phyloP scores from a whole-genome alignment of 2,797 vertebrate genomes.

The Caiman crocodilus region DNA sequence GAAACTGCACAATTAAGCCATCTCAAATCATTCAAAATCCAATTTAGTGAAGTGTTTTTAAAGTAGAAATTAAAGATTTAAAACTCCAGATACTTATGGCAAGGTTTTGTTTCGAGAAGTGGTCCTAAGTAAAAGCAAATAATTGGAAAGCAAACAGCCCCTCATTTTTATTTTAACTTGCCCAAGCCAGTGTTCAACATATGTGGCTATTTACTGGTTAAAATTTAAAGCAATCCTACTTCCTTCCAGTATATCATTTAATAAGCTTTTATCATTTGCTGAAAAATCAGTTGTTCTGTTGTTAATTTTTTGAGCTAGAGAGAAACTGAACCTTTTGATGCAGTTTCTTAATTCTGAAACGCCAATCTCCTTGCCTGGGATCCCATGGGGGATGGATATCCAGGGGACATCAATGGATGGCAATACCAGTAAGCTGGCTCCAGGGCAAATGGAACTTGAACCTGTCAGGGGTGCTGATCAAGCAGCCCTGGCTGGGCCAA shows the following conservation, averaged over 20 bases:
- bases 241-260: constrained; percentile 25
- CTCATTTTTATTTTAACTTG: background rate
- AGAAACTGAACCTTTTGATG: accelerated
- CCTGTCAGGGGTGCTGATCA: background rate
- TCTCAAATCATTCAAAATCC: constrained; percentile 56
- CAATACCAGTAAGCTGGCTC: background rate
- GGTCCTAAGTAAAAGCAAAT: constrained; percentile 39
- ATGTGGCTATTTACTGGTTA: background rate
- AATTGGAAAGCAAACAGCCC: constrained; percentile 6
- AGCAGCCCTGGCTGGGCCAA: too few species aligned
- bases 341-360: background rate
- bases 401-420: background rate
- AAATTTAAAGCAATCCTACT: constrained; percentile 22
- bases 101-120: constrained; percentile 22
- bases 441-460: background rate
- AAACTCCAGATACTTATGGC: background rate
- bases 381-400: background rate
- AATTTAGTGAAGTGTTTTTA: constrained; percentile 8
- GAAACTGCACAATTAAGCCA: constrained; percentile 18
- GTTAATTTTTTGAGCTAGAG: background rate
- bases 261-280: background rate
- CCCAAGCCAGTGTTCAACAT: background rate
- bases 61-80: constrained; percentile 62
- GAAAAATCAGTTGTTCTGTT: background rate
- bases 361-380: background rate